Base-by-base conservation (phyloP, 2,888 invertebrate species). In the Chloroclysta siterata region DNA sequence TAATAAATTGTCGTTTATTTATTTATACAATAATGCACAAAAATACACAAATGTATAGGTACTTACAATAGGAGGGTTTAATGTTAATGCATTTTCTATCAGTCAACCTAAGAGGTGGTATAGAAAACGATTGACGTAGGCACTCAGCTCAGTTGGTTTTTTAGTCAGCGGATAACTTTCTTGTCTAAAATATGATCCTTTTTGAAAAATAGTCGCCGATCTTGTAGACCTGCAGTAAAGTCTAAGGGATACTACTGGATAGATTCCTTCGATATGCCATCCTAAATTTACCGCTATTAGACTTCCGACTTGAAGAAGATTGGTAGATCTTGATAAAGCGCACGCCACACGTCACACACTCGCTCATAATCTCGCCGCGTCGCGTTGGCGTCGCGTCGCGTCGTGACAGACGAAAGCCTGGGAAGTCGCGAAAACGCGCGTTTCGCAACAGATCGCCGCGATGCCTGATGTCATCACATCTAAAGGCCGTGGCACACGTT, bases 361-460 rank as follows among this genome's bases (percentile, higher is more conserved):
- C 60, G 46, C 56, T 61, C 17, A 56, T 54, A 62, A 68, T 68
- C 65, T 56, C 60, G 39, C 41, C 54, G 53, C 53, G 57, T 64
- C 66, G 51, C 51, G 46, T 15, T 22, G 47, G 42, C 51, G 41
- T 22, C 48, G 50, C 44, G n/a, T n/a, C n/a, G n/a, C 3, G 46
- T 69, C 70, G 71, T 71, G 70, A 66, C 69, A 57, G 64, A 53
- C 63, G 68, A 66, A 70, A 69, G 69, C 72, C 62, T 71, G 72
- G 68, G 71, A 71, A 73, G 69, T 60, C 52, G 66, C 63, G 69
- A 63, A 70, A 69, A 68, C 60, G 58, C 17, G 28, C 44, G 47
- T 68, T 70, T 69, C 51, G 65, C 59, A 65, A 71, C 42, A 50
- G 62, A 68, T 64, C 60, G 39, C 44, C 44, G 53, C 59, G 53